phyloP scores from a whole-genome alignment of 2,888 invertebrate species.

The Heliothis peltigera region DNA sequence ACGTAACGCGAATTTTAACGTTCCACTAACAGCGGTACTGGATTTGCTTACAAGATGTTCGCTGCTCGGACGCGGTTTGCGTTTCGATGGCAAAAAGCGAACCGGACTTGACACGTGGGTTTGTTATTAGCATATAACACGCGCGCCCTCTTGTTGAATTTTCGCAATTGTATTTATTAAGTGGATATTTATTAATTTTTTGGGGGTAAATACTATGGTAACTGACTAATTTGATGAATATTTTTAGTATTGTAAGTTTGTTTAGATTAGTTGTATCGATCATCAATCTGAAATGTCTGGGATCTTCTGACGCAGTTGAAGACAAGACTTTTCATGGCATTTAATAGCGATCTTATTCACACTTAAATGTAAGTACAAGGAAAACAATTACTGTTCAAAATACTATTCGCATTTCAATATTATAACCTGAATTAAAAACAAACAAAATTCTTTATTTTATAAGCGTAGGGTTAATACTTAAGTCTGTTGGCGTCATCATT shows the following conservation, averaged over 20 bases:
- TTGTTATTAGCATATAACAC: constrained; percentile 51
- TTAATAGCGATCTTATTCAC: background rate
- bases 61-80: constrained; percentile 38
- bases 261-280: no score
- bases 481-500: no score
- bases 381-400: background rate
- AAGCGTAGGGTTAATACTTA: no score
- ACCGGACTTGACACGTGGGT: constrained; percentile 40
- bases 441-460: no score
- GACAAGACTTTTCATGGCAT: no score
- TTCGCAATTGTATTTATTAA: constrained; percentile 39
- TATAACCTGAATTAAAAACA: no score
- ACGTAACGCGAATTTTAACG: constrained; percentile 62
- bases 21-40: constrained; percentile 42
- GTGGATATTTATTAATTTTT: constrained; percentile 23
- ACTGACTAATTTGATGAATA: no score
- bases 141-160: constrained; percentile 39
- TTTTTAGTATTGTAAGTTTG: no score
- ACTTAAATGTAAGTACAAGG: no score
- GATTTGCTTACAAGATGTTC: constrained; percentile 31
- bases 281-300: no score
- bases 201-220: background rate
- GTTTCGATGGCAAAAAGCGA: constrained; percentile 47
- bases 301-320: constrained; percentile 1
- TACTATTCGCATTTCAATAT: no score